Evolutionary conservation across 2,888 invertebrate genomes (phyloP), one percentile per base, ranked within the genome.

Genomic region (Nymphalis polychloros): DNA sequence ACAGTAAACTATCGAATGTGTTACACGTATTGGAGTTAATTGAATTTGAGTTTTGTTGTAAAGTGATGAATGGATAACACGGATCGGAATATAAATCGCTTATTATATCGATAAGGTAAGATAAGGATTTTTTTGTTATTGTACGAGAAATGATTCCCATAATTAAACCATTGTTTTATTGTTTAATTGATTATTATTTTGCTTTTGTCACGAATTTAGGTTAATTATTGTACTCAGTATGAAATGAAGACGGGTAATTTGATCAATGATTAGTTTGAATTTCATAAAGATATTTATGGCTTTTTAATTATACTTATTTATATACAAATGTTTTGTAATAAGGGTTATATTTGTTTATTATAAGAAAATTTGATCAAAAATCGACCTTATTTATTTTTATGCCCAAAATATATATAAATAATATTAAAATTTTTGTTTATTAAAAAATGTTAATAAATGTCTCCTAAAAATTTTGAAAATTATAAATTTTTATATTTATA

Each of bases 11-110:
- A 72, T 71, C 75, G 77, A 62, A 67, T 74, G 68, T 68, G 72
- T 69, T 55, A 72, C 74, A 80, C 83, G 81, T 64, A 27, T 55
- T 31, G 27, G 27, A 46, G 59, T 16, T n/a, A 17, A 67, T 59
- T 48, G 61, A 55, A 47, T 17, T 5, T 16, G 53, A 27, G 53
- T 27, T 47, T 19, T 13, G 8, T 53, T 55, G 53, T 17, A 20
- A 17, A 61, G 70, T 67, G 70, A 52, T 67, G 64, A 57, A 50
- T 53, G 31, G 20, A 23, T 50, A 60, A 50, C 59, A 60, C 60
- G 47, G 49, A 50, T 62, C 35, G 47, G 50, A 64, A 13, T 47
- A 31, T 31, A 46, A 61, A 13, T 59, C 31, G 47, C 61, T 23
- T 41, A 13, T 17, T 57, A 27, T 17, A 35, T 41, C 10, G 20